Evolutionary conservation across 2,797 vertebrate species (phyloP).

Genomic region (Anableps anableps): DNA sequence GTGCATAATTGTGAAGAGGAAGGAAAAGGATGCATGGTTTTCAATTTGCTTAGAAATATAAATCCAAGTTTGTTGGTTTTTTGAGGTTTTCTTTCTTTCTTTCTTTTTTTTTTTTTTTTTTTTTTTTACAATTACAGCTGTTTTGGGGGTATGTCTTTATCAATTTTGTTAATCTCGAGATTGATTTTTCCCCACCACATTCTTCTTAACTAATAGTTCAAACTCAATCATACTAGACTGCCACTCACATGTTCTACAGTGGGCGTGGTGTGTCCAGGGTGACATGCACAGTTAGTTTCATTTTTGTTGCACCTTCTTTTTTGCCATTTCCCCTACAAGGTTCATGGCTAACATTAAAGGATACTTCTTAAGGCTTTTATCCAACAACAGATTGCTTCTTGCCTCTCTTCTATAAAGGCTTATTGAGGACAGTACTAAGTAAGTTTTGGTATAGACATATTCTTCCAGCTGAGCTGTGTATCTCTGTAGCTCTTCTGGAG

Average conservation of each 20-base stretch:
- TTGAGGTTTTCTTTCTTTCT: too few relatives aligned
- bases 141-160: not conserved
- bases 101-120: too few relatives aligned
- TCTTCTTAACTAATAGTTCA: not conserved
- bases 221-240: too few relatives aligned
- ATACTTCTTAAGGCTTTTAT: not conserved
- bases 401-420: not conserved
- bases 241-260: too few relatives aligned
- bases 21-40: too few relatives aligned
- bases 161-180: too few relatives aligned
- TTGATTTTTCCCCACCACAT: not conserved
- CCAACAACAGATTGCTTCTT: not conserved
- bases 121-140: not conserved
- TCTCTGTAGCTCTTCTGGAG: not conserved
- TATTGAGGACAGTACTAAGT: not conserved
- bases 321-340: not conserved
- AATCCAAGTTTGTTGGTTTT: too few relatives aligned
- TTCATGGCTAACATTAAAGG: not conserved
- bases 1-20: too few relatives aligned
- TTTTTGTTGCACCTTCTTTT: not conserved
- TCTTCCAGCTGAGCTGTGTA: not conserved
- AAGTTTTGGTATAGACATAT: not conserved
- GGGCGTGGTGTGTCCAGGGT: too few relatives aligned
- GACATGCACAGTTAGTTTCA: not conserved
- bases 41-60: too few relatives aligned